These are phyloP conservation scores for Gobio occitaniae DNA, from an alignment of 2,797 vertebrate species.

Conservation along the genomic window DNA sequence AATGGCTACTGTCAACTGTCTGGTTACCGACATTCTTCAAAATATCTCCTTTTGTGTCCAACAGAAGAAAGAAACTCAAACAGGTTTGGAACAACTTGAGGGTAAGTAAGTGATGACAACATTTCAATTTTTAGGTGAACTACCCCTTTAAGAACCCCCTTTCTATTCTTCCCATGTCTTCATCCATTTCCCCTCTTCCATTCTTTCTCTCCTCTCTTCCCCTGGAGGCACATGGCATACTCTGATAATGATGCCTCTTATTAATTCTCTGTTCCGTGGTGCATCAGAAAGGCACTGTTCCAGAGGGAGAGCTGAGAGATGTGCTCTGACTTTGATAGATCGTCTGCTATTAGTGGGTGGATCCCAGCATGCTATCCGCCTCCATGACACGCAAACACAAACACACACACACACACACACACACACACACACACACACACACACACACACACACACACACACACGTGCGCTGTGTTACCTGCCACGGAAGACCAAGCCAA, in stretches of 20 bases:
- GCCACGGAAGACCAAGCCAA: constrained; percentile 9
- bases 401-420: constrained; percentile 14
- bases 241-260: constrained; percentile 57
- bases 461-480: constrained; percentile 22
- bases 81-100: too few relatives aligned
- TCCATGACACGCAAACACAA: constrained; percentile 9
- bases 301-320: constrained; percentile 48
- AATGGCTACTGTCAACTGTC: too few relatives aligned
- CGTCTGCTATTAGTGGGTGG: constrained; percentile 54
- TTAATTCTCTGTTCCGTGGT: constrained; percentile 53
- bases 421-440: constrained; percentile 5
- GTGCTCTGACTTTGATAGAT: constrained; percentile 55
- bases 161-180: constrained; percentile 25
- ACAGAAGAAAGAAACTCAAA: too few relatives aligned
- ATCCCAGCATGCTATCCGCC: constrained; percentile 31
- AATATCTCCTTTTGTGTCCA: too few relatives aligned
- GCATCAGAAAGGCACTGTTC: constrained; percentile 50
- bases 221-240: constrained; percentile 14
- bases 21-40: too few relatives aligned
- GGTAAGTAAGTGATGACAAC: too few relatives aligned
- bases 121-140: too few relatives aligned
- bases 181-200: constrained; percentile 13
- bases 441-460: constrained; percentile 7
- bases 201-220: constrained; percentile 26
- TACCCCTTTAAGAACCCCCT: neutral